These are phyloP conservation scores for Ptilorrhoa leucosticta DNA, from an alignment of 2,113 vertebrate species.

Conservation along the genomic window DNA sequence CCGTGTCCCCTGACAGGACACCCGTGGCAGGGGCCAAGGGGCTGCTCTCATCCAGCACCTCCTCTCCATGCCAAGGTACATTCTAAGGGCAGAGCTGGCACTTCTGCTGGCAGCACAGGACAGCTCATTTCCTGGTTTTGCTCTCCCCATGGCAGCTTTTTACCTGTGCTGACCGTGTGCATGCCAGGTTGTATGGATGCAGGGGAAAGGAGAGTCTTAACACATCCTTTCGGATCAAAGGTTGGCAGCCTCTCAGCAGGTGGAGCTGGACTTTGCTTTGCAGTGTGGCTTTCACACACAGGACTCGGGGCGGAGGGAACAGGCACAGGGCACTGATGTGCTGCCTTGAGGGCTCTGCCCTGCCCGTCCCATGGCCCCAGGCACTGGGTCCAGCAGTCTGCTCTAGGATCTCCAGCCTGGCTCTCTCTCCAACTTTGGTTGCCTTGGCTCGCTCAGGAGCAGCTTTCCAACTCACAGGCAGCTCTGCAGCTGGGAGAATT, in stretches of 20 bases:
- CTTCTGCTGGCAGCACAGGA: background rate
- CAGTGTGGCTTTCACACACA: background rate
- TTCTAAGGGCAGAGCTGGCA: background rate
- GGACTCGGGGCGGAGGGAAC: rapidly evolving
- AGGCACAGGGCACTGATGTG: rapidly evolving
- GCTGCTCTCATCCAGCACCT: background rate
- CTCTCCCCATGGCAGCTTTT: background rate
- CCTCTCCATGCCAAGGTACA: rapidly evolving
- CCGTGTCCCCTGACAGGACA: background rate
- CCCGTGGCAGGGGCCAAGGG: background rate
- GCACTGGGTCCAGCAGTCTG: background rate
- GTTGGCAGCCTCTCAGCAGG: background rate
- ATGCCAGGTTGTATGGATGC: rapidly evolving
- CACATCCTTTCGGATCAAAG: background rate
- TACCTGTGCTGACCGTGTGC: rapidly evolving
- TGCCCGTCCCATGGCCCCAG: rapidly evolving
- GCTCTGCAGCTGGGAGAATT: background rate
- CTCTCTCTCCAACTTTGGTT: background rate
- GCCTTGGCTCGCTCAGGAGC: background rate
- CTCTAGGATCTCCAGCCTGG: background rate
- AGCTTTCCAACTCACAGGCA: background rate
- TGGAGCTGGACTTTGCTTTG: conserved; percentile 20
- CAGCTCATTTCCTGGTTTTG: background rate
- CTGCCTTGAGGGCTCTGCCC: background rate
- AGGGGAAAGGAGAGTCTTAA: background rate